Evolutionary conservation across 1,140 invertebrate species (phyloP), one percentile per base, ranked within the genome.

Genomic region (Atopsyche davidsoni): DNA sequence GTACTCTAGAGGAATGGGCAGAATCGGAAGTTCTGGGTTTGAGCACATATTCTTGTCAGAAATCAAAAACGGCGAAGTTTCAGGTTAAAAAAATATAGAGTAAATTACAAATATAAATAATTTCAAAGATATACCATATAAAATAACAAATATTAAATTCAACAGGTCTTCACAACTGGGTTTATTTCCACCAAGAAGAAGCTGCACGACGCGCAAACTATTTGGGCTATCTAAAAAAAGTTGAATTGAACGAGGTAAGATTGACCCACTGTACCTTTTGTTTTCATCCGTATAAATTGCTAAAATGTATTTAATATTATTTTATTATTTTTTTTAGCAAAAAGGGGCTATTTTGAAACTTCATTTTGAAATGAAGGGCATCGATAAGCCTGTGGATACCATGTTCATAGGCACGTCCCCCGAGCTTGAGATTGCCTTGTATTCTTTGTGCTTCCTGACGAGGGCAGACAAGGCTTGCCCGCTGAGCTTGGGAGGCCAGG

Each of bases 361-460:
- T 13, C 83, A 86, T 47, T 85, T 89, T 53, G 79, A 76, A 25
- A 87, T 88, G 70, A 79, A 83, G 62, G 79, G 79, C 0, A 67
- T 80, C 2, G 76, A 82, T 46, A 95, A 94, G 65, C 83, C 85
- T 1, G 82, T 86, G 0, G 83, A 84, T 18, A 79, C 80, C 2
- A 78, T 94, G 69, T 92, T 95, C 60, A 77, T 96, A 51, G 92
- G 92, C 17, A 93, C 89, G 2, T 92, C 89, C 50, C 93, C 92
- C 0, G 93, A 96, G 73, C 76, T 96, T 57, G 92, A 96, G 72
- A 81, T 97, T 67, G 86, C 91, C 13, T 69, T 93, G 0, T 96
- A 94, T 63, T 92, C 91, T 0, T 77, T 92, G 6, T 94, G 90
- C 60, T 92, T 86, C 63, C 69, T 87, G 7, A 68, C 83, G 2